These are phyloP conservation scores for Dyspetes luteomarginatus DNA, from an alignment of 2,888 invertebrate genomes.

Conservation along the genomic window DNA sequence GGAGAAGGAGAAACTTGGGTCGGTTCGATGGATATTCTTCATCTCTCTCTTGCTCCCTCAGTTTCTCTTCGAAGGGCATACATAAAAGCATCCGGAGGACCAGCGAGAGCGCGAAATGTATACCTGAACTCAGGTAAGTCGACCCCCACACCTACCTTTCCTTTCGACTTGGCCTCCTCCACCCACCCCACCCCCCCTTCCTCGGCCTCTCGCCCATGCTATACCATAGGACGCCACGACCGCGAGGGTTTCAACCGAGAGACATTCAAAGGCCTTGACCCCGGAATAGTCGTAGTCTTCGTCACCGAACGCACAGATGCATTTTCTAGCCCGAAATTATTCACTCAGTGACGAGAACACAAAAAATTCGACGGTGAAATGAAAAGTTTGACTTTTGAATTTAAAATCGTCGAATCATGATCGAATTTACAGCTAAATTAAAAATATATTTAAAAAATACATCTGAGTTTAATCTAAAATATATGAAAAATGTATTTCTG, in stretches of 20 bases:
- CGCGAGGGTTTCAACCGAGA: conserved; percentile 18
- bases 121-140: conserved; percentile 63
- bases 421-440: no score
- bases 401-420: no score
- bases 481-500: no score
- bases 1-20: conserved; percentile 46
- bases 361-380: no score
- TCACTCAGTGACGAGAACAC: not conserved
- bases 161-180: no score
- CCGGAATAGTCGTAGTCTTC: not conserved
- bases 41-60: conserved; percentile 38
- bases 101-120: conserved; percentile 62
- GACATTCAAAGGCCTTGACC: not conserved
- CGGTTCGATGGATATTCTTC: conserved; percentile 52
- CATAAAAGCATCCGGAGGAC: conserved; percentile 50
- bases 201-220: not conserved
- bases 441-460: no score
- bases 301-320: not conserved
- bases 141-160: no score
- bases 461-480: no score
- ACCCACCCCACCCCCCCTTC: conserved; percentile 16
- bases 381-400: no score
- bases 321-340: not conserved
- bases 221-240: conserved; percentile 1
- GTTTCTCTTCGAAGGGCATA: conserved; percentile 27